Evolutionary conservation across 2,888 invertebrate genomes (phyloP).

Genomic region (Galeopsomyia nigrocyanea): DNA sequence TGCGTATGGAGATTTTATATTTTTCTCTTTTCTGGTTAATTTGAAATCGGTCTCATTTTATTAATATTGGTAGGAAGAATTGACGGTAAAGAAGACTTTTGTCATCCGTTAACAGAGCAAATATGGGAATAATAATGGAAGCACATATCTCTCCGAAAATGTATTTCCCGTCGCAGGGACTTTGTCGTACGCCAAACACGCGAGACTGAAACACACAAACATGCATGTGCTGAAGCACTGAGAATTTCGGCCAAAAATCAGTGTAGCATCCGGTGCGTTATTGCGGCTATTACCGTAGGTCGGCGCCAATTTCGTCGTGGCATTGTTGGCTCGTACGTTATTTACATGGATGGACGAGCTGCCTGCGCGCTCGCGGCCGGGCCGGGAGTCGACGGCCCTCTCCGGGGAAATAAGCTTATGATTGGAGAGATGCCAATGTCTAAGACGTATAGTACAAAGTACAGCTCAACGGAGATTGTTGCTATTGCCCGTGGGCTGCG

Average conservation of each 20-base stretch:
- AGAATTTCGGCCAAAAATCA: background rate
- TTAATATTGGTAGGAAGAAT: too few relatives aligned
- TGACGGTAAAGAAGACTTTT: too few relatives aligned
- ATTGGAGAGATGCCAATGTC: conserved; percentile 42
- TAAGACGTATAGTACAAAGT: conserved; percentile 37
- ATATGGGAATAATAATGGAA: too few relatives aligned
- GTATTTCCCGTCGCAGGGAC: too few relatives aligned
- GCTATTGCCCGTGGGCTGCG: background rate
- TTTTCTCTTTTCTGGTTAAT: too few relatives aligned
- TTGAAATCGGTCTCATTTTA: too few relatives aligned
- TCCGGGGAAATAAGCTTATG: conserved; percentile 47
- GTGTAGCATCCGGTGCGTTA: conserved; percentile 14
- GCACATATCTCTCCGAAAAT: too few relatives aligned
- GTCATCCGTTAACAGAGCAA: too few relatives aligned
- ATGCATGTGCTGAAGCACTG: background rate
- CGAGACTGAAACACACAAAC: background rate
- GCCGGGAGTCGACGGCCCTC: conserved; percentile 1
- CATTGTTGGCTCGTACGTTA: conserved; percentile 5
- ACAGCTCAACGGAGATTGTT: conserved; percentile 5
- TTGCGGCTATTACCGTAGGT: conserved; percentile 19
- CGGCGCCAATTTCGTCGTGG: conserved; percentile 1
- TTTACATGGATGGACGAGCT: conserved; percentile 33
- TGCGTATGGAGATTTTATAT: too few relatives aligned
- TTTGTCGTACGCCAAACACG: too few relatives aligned
- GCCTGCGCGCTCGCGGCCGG: conserved; percentile 1